These are phyloP conservation scores for Hafferia zeledoni DNA, from an alignment of 2,797 vertebrate genomes.

Conservation along the genomic window DNA sequence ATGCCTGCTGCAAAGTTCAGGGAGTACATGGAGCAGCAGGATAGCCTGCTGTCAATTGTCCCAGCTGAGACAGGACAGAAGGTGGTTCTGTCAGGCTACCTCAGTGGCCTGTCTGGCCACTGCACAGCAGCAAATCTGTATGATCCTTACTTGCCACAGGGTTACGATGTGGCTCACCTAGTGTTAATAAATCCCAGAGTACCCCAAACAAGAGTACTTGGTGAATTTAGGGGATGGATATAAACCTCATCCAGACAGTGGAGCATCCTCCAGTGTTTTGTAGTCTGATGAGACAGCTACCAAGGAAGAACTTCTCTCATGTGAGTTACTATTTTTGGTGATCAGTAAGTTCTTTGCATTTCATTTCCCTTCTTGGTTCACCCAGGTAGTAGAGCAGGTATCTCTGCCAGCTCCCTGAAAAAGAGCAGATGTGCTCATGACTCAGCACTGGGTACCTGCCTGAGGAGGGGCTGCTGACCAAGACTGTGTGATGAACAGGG, in stretches of 20 bases:
- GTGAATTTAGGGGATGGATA: background rate
- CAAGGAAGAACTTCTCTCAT: background rate
- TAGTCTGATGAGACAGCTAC: background rate
- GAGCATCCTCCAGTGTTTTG: background rate
- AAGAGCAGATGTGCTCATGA: constrained; percentile 29
- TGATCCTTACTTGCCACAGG: background rate
- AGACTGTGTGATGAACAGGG: background rate
- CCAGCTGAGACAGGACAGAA: background rate
- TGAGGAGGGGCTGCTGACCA: background rate
- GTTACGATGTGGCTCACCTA: background rate
- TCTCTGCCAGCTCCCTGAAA: background rate
- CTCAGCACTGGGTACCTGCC: background rate
- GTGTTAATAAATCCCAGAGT: background rate
- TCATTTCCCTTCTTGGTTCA: constrained; percentile 10
- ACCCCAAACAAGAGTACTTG: background rate
- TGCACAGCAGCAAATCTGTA: background rate
- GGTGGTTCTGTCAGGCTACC: background rate
- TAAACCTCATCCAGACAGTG: background rate
- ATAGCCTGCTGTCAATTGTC: background rate
- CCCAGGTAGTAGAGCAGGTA: background rate
- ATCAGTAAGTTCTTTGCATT: background rate
- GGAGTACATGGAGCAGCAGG: background rate
- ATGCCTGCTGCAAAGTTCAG: background rate
- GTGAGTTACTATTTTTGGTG: background rate
- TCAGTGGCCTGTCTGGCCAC: fast-evolving